Evolutionary conservation across 2,888 invertebrate genomes (phyloP).

Genomic region (Drosophila vallismaia): DNA sequence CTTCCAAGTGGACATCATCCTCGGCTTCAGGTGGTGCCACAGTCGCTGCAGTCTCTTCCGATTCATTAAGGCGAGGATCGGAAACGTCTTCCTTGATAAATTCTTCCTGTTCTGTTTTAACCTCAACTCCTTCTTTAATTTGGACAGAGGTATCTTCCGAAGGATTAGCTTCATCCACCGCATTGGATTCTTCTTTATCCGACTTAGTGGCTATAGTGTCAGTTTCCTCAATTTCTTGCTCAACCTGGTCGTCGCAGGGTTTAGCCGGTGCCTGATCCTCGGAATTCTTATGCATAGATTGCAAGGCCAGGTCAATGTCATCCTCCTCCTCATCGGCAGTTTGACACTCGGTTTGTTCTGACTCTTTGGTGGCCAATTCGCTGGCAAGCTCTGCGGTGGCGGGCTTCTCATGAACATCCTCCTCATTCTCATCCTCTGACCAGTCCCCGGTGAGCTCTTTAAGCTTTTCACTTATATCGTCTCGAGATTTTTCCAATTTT

Average conservation of each 20-base stretch:
- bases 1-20: constrained; percentile 57
- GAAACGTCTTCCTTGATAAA: constrained; percentile 50
- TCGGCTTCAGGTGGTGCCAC: constrained; percentile 3
- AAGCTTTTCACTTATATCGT: constrained; percentile 81
- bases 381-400: constrained; percentile 48
- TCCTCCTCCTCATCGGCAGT: constrained; percentile 64
- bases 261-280: constrained; percentile 31
- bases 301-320: constrained; percentile 75
- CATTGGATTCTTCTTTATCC: constrained; percentile 18
- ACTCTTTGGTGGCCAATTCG: constrained; percentile 20
- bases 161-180: constrained; percentile 10
- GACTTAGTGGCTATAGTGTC: constrained; percentile 38
- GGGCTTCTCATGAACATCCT: constrained; percentile 60
- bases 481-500: constrained; percentile 67
- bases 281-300: constrained; percentile 73
- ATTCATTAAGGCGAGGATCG: constrained; percentile 8
- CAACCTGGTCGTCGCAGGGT: background rate
- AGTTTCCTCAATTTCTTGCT: constrained; percentile 6
- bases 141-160: background rate
- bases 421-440: constrained; percentile 83
- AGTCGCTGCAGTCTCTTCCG: background rate
- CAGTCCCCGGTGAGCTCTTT: constrained; percentile 83
- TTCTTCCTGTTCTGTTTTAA: constrained; percentile 49
- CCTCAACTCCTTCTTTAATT: constrained; percentile 45
- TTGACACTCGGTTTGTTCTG: constrained; percentile 11